phyloP scores from a whole-genome alignment of 2,888 invertebrate genomes.

The Eupsilia transversa region DNA sequence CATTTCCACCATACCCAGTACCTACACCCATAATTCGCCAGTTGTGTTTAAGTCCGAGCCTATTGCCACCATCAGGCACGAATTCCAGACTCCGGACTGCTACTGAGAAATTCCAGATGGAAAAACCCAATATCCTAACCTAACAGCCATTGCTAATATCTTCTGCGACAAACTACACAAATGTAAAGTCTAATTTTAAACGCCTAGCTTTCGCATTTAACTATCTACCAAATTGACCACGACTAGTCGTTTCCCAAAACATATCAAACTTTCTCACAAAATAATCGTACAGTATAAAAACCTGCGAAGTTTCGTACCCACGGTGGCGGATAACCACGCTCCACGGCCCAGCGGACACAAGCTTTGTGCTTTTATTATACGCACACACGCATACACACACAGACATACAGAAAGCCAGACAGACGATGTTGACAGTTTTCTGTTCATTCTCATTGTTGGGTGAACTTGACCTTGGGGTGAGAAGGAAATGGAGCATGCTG shows the following conservation, averaged over 20 bases:
- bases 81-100: too few species aligned
- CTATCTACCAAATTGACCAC: background rate
- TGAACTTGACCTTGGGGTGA: constrained; percentile 44
- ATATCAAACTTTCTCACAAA: background rate
- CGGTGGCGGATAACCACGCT: constrained; percentile 60
- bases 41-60: too few species aligned
- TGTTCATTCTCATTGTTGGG: constrained; percentile 16
- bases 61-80: too few species aligned
- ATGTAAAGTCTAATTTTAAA: too few species aligned
- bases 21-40: too few species aligned
- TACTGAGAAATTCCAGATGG: too few species aligned
- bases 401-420: background rate
- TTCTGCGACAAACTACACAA: too few species aligned
- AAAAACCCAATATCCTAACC: too few species aligned
- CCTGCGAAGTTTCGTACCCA: constrained; percentile 57
- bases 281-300: constrained; percentile 50
- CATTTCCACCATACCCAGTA: too few species aligned
- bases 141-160: too few species aligned
- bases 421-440: constrained; percentile 6
- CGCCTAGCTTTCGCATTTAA: background rate
- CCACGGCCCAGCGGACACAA: constrained; percentile 59
- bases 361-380: constrained; percentile 62
- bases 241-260: background rate
- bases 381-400: constrained; percentile 22
- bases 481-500: constrained; percentile 32